Evolutionary conservation across 2,797 vertebrate genomes (phyloP).

Genomic region (Jordanella pulchra): DNA sequence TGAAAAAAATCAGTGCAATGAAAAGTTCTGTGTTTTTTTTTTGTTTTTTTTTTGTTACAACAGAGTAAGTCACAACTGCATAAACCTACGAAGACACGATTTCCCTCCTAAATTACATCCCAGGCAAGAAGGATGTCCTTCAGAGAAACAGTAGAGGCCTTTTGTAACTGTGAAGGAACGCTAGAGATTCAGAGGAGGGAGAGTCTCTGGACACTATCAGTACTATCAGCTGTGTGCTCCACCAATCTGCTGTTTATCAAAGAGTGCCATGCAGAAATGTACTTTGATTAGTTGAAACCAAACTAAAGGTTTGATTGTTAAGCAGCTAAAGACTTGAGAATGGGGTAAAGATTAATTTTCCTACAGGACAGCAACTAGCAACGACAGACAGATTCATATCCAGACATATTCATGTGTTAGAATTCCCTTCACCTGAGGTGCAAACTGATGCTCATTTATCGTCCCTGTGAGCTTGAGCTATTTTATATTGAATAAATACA

Average conservation of each 20-base stretch:
- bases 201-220: background rate
- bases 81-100: background rate
- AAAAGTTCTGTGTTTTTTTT: background rate
- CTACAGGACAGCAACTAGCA: background rate
- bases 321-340: background rate
- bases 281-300: no score
- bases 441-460: no score
- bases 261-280: no score
- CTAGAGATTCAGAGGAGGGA: background rate
- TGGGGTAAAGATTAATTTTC: background rate
- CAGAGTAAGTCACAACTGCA: background rate
- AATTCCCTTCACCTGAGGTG: background rate
- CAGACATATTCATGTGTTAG: background rate
- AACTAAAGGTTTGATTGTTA: no score
- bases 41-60: background rate
- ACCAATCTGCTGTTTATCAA: background rate
- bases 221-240: background rate
- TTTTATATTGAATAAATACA: background rate
- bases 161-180: background rate
- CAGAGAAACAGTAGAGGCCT: background rate
- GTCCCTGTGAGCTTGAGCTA: background rate
- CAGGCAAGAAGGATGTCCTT: background rate
- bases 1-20: background rate
- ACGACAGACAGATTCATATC: background rate
- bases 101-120: background rate